These are phyloP conservation scores for Microctenopoma stevenorrisi DNA, from an alignment of 2,797 vertebrate species.

Conservation along the genomic window DNA sequence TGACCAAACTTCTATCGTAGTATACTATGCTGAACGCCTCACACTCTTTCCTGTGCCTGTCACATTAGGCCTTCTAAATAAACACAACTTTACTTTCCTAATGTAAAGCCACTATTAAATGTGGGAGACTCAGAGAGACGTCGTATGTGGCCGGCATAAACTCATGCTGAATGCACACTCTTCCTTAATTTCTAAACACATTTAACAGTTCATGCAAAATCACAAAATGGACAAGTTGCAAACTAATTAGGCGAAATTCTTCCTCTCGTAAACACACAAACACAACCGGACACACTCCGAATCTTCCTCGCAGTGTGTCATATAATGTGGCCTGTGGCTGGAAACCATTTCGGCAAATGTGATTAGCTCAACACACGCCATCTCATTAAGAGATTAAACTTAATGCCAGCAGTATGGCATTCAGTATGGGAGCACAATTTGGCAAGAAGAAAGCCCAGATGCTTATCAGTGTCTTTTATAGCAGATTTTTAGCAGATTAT, in stretches of 20 bases:
- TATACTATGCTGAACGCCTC: too few species aligned
- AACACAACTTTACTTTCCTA: too few species aligned
- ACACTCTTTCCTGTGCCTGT: too few species aligned
- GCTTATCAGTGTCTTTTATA: conserved; percentile 45
- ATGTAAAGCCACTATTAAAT: too few species aligned
- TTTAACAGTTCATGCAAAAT: neutral
- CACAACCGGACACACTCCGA: neutral
- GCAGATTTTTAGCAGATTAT: conserved; percentile 37
- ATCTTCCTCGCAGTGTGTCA: conserved; percentile 48
- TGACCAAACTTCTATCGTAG: too few species aligned
- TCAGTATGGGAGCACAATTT: conserved; percentile 65
- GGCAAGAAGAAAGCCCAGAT: conserved; percentile 49
- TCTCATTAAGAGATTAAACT: conserved; percentile 70
- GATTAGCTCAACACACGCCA: conserved; percentile 73
- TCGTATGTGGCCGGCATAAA: too few species aligned
- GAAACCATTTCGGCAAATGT: conserved; percentile 71
- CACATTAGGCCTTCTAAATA: too few species aligned
- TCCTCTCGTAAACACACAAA: conserved; percentile 1
- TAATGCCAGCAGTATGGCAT: conserved; percentile 61
- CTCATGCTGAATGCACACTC: neutral
- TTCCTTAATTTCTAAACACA: neutral
- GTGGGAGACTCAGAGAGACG: too few species aligned
- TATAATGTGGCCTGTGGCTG: conserved; percentile 62
- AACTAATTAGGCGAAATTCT: neutral
- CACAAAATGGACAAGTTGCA: neutral